Base-by-base conservation (phyloP, 2,797 vertebrate genomes). In the Alosa sapidissima region DNA sequence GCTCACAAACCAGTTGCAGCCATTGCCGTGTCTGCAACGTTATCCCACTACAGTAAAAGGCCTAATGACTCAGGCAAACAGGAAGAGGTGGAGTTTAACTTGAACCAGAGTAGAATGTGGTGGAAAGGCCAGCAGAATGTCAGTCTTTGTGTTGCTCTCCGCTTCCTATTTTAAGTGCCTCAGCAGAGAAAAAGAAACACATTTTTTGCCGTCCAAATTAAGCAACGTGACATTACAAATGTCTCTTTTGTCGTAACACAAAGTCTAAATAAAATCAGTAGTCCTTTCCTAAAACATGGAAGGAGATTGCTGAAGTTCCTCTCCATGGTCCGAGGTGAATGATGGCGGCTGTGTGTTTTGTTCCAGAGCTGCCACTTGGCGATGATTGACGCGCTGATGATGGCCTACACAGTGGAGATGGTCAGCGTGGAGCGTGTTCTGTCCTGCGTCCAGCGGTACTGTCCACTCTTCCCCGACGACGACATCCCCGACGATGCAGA, bases 321-420 rank as follows among this genome's bases (percentile, higher is more conserved):
- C 82, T 24, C 10, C 11, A 51, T 9, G 13, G 62, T 45, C 9
- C 14, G 48, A 83, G 84, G 13, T 33, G 16, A 47, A 78, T 48
- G 19, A 55, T n/a, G 51, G 41, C 48, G 5, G 2, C 1, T 55
- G 16, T 55, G 54, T 55, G 54, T 55, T 21, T 55, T 72, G 36
- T 75, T 92, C 2, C 91, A 99, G 98, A 97, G 96, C 84, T 97
- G 97, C 89, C 98, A 99, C 84, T 87, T 99, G 94, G 97, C 98
- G 0, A 96, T 99, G 94, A 96, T 98, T 0, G 98, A 99, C 86
- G 97, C 98, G 3, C 93, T 99, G 65, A 99, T 99, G 98, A 99
- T 98, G 98, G 97, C 98, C 0, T 99, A 99, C 41, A 98, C 98
- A 0, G 97, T 97, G 87, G 98, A 99, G 94, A 98, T 99, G 98